These are phyloP conservation scores for Epizoanthus ramosus DNA, from an alignment of 92 coral and sea anemone genomes.

Conservation along the genomic window DNA sequence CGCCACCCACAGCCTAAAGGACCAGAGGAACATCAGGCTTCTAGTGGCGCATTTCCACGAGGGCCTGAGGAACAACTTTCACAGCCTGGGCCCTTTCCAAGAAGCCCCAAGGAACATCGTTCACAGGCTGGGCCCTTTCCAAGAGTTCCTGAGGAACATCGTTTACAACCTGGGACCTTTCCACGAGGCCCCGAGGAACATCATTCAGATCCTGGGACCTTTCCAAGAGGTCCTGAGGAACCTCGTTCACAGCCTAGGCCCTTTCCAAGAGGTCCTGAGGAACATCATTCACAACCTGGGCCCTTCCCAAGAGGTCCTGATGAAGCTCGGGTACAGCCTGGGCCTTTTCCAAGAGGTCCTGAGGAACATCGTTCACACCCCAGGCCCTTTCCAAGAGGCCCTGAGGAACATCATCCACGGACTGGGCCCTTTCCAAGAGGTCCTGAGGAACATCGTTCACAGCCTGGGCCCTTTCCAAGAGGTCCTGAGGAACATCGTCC, in stretches of 20 bases:
- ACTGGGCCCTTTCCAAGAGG: conserved; percentile 30
- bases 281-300: background rate
- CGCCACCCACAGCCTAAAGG: background rate
- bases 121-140: conserved; percentile 1
- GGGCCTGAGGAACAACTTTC: conserved; percentile 9
- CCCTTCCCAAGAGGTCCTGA: conserved; percentile 21
- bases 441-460: conserved; percentile 18
- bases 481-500: conserved; percentile 18
- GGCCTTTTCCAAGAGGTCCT: background rate
- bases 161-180: too few species aligned
- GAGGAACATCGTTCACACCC: conserved; percentile 24
- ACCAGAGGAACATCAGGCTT: conserved; percentile 21
- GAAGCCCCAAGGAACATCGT: background rate
- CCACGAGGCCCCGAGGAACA: background rate
- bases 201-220: too few species aligned
- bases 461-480: conserved; percentile 1
- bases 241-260: conserved; percentile 39
- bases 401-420: conserved; percentile 4
- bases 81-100: background rate
- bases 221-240: background rate
- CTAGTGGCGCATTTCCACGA: conserved; percentile 9
- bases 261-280: conserved; percentile 44
- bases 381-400: background rate
- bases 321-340: background rate
- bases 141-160: conserved; percentile 17